These are phyloP conservation scores for Lepus oiostolus DNA, from an alignment of 2,797 vertebrate species.

Conservation along the genomic window DNA sequence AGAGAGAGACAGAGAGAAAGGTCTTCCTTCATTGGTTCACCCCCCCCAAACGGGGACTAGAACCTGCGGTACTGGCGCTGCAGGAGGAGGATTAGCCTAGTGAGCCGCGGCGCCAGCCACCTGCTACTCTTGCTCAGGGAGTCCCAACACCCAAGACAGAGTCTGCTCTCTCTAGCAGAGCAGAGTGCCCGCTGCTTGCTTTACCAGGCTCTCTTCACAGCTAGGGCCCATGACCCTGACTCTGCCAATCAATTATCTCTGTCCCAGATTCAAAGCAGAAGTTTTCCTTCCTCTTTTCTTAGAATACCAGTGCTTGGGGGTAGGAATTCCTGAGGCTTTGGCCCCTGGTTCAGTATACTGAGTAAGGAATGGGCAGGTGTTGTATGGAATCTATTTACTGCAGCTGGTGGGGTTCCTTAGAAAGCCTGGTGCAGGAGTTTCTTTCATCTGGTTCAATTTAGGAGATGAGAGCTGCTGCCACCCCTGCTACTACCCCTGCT, in stretches of 20 bases:
- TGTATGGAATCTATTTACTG: constrained; percentile 34
- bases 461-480: background rate
- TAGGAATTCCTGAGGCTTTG: background rate
- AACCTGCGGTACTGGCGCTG: no score
- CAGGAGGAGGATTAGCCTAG: no score
- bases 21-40: no score
- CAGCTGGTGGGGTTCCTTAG: constrained; percentile 11
- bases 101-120: no score
- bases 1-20: no score
- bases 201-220: background rate
- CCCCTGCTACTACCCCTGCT: background rate
- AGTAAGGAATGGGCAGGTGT: background rate
- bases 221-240: background rate
- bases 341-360: background rate
- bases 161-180: background rate
- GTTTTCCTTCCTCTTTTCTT: constrained; percentile 42
- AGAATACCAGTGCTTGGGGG: background rate
- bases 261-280: constrained; percentile 30
- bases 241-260: background rate
- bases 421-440: background rate
- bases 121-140: background rate
- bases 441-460: constrained; percentile 50
- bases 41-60: no score
- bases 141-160: background rate
- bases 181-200: background rate